Conservation (phyloP, 2,888 invertebrate genomes). For the Erannis defoliaria region DNA sequence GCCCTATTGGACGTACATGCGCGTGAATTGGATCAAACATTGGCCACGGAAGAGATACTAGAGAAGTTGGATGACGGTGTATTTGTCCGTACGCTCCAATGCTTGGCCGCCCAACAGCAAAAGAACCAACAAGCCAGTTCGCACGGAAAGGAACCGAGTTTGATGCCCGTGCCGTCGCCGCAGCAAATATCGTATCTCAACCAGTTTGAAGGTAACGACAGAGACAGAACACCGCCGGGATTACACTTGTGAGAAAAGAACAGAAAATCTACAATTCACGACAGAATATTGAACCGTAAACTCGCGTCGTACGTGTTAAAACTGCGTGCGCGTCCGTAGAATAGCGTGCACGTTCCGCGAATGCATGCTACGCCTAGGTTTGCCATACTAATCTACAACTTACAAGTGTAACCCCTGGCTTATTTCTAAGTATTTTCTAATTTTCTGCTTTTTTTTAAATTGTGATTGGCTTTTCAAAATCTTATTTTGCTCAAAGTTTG, state of each 20-base stretch:
- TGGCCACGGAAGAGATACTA: slow-evolving; percentile 77
- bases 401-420: slow-evolving; percentile 56
- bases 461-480: slow-evolving; percentile 48
- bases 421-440: slow-evolving; percentile 36
- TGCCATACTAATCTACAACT: slow-evolving; percentile 45
- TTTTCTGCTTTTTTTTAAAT: slow-evolving; percentile 51
- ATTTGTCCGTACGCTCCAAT: slow-evolving; percentile 85
- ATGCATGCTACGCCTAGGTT: slow-evolving; percentile 38
- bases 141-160: slow-evolving; percentile 92
- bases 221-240: slow-evolving; percentile 58
- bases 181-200: slow-evolving; percentile 98
- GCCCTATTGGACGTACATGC: slow-evolving; percentile 23
- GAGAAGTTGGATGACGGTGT: slow-evolving; percentile 84
- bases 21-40: slow-evolving; percentile 50
- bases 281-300: slow-evolving; percentile 11
- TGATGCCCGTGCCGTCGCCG: slow-evolving; percentile 98
- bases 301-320: slow-evolving; percentile 16
- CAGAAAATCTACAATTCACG: slow-evolving; percentile 5
- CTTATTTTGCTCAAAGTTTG: slow-evolving; percentile 34
- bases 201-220: slow-evolving; percentile 93
- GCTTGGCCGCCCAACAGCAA: slow-evolving; percentile 84
- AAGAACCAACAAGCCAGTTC: slow-evolving; percentile 77
- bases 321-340: slow-evolving; percentile 32
- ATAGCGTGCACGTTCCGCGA: slow-evolving; percentile 30
- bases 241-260: slow-evolving; percentile 49